Base-by-base conservation (phyloP, 1,140 invertebrate species). In the Zaprionus nigranus region DNA sequence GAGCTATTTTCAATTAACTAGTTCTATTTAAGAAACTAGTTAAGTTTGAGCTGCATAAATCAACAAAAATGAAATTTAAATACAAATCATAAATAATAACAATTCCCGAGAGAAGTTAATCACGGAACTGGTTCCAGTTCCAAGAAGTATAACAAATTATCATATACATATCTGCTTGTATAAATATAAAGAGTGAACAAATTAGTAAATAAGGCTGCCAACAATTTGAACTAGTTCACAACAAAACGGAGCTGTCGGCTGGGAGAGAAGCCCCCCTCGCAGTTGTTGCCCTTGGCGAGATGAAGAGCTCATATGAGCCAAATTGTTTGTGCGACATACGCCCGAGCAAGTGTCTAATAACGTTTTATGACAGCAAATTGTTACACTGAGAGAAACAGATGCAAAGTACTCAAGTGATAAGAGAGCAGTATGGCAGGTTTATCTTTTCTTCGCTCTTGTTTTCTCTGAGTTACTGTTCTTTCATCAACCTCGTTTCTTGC, bases 351-450 rank as follows among this genome's bases (percentile, higher is more conserved):
- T 62, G 73, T 77, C 43, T 69, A 72, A 84, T 70, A 78, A 78
- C 69, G 64, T 69, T 83, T 83, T 51, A 72, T 80, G 81, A 43
- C 81, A 67, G 17, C 58, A 36, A 34, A 30, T 28, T 17, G 28
- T 15, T 68, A 69, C 82, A 84, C 81, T 53, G 60, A 51, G 51
- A 62, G 51, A 69, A 68, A 53, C 2, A 24, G n/a, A 17, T 34
- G 46, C 9, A 49, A 22, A 20, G 3, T 12, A 49, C 9, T 12
- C 40, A 17, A 11, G 3, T 11, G 30, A 11, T 34, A 11, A 30
- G 2, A 30, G 2, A 30, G 30, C 30, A 34, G 3, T 34, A 0
- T 34, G 9, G 30, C 30, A 11, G 30, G 9, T 11, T 11, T 11
- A 3, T 34, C 2, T 7, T n/a, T n/a, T 43, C 6, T 46, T n/a